phyloP scores from a whole-genome alignment of 1,140 invertebrate genomes.

The Notospermus geniculatus region DNA sequence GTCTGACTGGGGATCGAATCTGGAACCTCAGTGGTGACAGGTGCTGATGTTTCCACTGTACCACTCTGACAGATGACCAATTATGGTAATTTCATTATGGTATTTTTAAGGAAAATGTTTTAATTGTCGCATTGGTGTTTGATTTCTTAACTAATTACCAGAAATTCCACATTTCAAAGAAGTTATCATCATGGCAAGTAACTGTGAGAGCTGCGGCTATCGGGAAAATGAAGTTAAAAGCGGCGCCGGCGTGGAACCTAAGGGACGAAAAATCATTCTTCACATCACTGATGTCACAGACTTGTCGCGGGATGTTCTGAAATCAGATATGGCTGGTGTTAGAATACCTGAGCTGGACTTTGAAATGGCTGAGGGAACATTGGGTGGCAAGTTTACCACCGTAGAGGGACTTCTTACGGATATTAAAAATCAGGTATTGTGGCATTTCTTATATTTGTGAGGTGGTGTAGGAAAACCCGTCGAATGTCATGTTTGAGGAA shows the following conservation, averaged over 20 bases:
- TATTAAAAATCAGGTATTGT: conserved; percentile 54
- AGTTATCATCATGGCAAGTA: conserved; percentile 93
- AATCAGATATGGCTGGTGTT: conserved; percentile 90
- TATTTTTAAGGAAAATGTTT: no score
- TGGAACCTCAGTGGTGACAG: no score
- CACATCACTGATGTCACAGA: conserved; percentile 72
- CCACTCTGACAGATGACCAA: no score
- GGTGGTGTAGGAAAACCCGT: no score
- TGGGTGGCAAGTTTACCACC: conserved; percentile 94
- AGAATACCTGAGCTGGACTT: conserved; percentile 88
- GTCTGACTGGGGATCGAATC: no score
- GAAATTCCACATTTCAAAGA: conserved; percentile 97
- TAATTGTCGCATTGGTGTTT: no score
- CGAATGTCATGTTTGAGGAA: no score
- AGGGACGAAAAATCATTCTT: conserved; percentile 78
- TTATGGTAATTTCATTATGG: no score
- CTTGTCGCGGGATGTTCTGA: conserved; percentile 88
- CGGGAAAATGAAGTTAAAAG: conserved; percentile 95
- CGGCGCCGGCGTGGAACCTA: conserved; percentile 82
- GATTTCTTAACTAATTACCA: conserved; percentile 36
- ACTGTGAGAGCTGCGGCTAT: conserved; percentile 86
- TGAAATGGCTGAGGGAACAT: conserved; percentile 75
- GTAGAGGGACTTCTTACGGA: conserved; percentile 73
- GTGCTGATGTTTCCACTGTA: no score
- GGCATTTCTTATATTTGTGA: no score